Evolutionary conservation across 2,888 invertebrate species (phyloP).

Genomic region (Mayetiola destructor): DNA sequence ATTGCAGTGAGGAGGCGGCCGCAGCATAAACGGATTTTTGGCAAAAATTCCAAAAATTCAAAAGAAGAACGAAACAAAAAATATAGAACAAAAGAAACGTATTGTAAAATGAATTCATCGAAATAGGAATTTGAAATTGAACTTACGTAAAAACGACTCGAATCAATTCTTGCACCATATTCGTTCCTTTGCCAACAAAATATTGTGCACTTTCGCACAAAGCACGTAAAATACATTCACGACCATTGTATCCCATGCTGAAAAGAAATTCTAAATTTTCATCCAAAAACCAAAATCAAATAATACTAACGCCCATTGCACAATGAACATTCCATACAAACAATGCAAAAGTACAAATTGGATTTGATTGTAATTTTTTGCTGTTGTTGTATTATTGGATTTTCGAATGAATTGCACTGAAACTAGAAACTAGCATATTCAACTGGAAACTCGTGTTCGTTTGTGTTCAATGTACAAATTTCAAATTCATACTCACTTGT

Average conservation of each 20-base stretch:
- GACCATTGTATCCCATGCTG: slow-evolving; percentile 63
- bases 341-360: no score
- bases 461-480: not conserved
- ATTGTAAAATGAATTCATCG: not conserved
- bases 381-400: no score
- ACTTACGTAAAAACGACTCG: slow-evolving; percentile 54
- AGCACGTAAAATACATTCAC: slow-evolving; percentile 52
- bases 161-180: slow-evolving; percentile 55
- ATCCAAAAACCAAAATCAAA: not conserved
- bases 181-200: slow-evolving; percentile 41
- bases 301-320: no score
- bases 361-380: no score
- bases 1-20: no score
- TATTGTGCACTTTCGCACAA: slow-evolving; percentile 57
- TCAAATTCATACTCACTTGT: slow-evolving; percentile 45
- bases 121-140: not conserved
- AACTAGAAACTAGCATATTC: not conserved
- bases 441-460: not conserved
- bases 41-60: not conserved
- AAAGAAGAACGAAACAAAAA: not conserved
- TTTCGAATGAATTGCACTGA: not conserved
- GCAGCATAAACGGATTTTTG: no score
- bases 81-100: not conserved
- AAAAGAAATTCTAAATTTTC: not conserved
- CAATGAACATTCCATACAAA: no score